Evolutionary conservation across 1,140 invertebrate species (phyloP).

Genomic region (Ptiloglossa arizonensis): DNA sequence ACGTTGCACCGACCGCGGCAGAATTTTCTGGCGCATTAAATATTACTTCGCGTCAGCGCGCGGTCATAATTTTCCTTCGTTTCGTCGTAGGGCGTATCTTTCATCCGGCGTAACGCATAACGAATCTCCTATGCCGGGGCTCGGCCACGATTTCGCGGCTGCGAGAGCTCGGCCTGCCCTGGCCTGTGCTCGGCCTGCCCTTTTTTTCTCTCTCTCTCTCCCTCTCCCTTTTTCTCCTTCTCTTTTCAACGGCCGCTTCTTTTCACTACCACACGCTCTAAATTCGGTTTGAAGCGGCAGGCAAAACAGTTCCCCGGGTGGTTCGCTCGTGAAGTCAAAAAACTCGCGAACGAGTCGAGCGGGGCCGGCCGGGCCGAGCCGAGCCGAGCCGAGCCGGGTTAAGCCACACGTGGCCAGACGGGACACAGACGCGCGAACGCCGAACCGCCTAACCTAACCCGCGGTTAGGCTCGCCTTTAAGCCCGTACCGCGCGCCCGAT

Average conservation of each 20-base stretch:
- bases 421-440: conserved; percentile 44
- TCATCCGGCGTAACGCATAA: conserved; percentile 21
- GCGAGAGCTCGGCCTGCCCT: background rate
- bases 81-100: conserved; percentile 45
- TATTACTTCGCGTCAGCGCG: conserved; percentile 36
- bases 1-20: background rate
- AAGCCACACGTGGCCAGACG: conserved; percentile 63
- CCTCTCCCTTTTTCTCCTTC: conserved; percentile 3
- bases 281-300: conserved; percentile 56
- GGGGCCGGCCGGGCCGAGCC: background rate
- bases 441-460: conserved; percentile 41
- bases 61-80: conserved; percentile 48
- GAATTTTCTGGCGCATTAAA: conserved; percentile 43
- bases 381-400: conserved; percentile 25
- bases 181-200: too few species aligned
- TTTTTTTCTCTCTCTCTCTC: background rate
- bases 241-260: conserved; percentile 28
- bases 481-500: conserved; percentile 2
- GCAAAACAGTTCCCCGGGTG: conserved; percentile 53
- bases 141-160: conserved; percentile 51
- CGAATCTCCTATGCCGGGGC: conserved; percentile 31
- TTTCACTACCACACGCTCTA: conserved; percentile 56
- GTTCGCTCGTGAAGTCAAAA: conserved; percentile 49
- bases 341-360: conserved; percentile 57
- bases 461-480: conserved; percentile 35